Evolutionary conservation across 2,797 vertebrate species (phyloP), one percentile per base, ranked within the genome.

Genomic region (Chrosomus eos): DNA sequence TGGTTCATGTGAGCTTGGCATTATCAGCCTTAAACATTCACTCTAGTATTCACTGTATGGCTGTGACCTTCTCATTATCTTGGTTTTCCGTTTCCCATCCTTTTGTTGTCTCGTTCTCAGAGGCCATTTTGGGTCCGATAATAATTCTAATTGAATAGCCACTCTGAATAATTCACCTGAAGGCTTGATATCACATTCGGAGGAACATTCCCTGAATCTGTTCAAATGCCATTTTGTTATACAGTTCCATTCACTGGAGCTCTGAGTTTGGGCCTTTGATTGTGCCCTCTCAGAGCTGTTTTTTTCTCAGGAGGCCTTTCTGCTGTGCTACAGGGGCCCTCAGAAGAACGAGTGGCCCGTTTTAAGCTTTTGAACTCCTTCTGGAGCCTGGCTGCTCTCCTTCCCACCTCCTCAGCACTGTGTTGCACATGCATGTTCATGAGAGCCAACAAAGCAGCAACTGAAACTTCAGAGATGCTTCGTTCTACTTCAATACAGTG

Each of bases 381-480:
- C 66, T 85, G 6, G 67, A 70, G 75, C 14, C 55, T 64, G 76
- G 55, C 45, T 70, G 80, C 74, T 64, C 73, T 71, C 38, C 75
- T 64, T 74, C 40, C 55, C 31, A 78, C 81, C 75, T 71, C 79
- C 53, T 33, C 33, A 76, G 53, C 70, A 40, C 66, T 71, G 75
- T 78, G 81, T 85, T 26, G 51, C 79, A 60, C 83, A 89, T 89
- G 66, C 88, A 89, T 89, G 87, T 88, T 88, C 87, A 88, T 89
- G 88, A 89, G 88, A 51, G 53, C 81, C 81, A 71, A 58, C 85
- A 82, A 81, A 85, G 73, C 51, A 66, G 70, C 75, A 68, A 68
- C 48, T 82, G 82, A 73, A 67, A 76, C 80, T 85, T 83, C 84
- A 58, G 67, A 66, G 45, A 76, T 51, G 21, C 58, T n/a, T 40